A percentile compares a stretch with the other conserved stretches of the same genome.
These are phyloP conservation scores for Lacerta agilis DNA, from an alignment of 2,797 vertebrate genomes.

Conservation along the genomic window DNA sequence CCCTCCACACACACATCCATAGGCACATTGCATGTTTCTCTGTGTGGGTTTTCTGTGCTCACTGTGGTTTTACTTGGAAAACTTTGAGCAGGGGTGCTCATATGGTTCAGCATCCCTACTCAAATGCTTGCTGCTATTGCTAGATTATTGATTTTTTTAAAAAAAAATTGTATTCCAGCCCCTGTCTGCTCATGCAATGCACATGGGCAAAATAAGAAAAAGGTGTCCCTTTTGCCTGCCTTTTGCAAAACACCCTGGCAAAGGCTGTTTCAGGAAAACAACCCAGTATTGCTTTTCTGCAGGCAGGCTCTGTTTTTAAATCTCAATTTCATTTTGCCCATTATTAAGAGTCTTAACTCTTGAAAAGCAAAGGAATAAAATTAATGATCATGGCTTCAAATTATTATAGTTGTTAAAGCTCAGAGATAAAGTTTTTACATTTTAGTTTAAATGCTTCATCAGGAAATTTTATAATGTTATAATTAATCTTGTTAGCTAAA, in stretches of 20 bases:
- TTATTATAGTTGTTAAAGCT: neutral
- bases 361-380: neutral
- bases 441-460: neutral
- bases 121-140: neutral
- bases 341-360: neutral
- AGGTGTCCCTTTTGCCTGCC: neutral
- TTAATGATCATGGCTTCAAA: slow-evolving; percentile 22
- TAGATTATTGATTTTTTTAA: neutral
- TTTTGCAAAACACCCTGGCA: neutral
- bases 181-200: neutral
- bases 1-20: too few relatives aligned
- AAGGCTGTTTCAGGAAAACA: neutral
- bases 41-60: neutral
- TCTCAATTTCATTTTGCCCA: neutral
- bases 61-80: neutral
- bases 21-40: neutral
- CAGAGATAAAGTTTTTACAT: neutral
- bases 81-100: neutral
- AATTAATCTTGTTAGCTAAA: neutral
- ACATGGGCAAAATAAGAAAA: neutral
- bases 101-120: neutral
- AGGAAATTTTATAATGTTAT: neutral
- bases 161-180: neutral
- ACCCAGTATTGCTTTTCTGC: neutral
- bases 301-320: neutral